Base-by-base conservation (phyloP, 2,888 invertebrate genomes). In the Cistogaster globosa region DNA sequence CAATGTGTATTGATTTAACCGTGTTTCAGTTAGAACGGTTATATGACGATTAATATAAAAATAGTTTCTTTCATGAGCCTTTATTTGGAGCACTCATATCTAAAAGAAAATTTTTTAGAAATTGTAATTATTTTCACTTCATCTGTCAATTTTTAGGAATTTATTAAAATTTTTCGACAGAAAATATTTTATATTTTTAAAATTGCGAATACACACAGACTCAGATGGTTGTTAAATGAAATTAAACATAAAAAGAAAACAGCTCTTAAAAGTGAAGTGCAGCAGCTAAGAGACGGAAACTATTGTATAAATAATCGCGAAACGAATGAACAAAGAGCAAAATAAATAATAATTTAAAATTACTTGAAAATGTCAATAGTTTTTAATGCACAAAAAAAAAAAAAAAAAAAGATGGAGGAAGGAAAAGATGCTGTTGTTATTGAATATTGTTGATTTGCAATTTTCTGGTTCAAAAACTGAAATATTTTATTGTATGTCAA, bases 341-440 rank as follows among this genome's bases (percentile, higher is more conserved):
- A 67, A 58, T 67, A 67, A 77, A 77, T 60, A 51, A 60, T 51
- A 58, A 68, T 57, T 45, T 57, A 77, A 76, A 67, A 77, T 68
- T 14, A 58, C 22, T 76, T 76, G 20, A 58, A 76, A 67, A 67
- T 20, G 18, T 60, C 51, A 68, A 55, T 74, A 42, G 57, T 58
- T 38, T 36, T 45, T 45, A n/a, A 5, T 16, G 3, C 0, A 1
- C 11, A 38, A 38, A 38, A 38, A 38, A 38, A 1, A 42, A 12
- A 12, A 16, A n/a, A 38, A 38, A 38, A 1, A 42, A 12, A 12
- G 5, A n/a, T 3, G 16, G n/a, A 48, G 5, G 16, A 48, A 48
- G 16, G 4, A 48, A 45, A 18, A 42, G 8, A 63, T 18, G 22
- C 57, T 16, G 57, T 58, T 18, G 48, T 58, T 51, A 36, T 51